phyloP scores from a whole-genome alignment of 2,888 invertebrate genomes.

The Hymenopus coronatus region DNA sequence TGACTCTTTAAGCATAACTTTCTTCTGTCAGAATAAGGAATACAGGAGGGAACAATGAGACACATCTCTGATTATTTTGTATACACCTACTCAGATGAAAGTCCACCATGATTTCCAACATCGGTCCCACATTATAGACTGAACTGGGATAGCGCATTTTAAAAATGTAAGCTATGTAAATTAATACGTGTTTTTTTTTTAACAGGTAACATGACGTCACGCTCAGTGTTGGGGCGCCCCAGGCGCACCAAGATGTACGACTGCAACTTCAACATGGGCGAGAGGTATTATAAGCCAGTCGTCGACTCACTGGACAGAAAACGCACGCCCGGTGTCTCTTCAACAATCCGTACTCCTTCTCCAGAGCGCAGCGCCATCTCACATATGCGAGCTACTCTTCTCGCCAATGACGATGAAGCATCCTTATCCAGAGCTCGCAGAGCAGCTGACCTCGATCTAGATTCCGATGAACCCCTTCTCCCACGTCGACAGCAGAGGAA shows the following conservation, averaged over 20 bases:
- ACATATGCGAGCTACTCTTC: background rate
- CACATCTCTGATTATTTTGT: no score
- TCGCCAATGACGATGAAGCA: background rate
- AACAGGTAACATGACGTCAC: background rate
- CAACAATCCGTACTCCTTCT: background rate
- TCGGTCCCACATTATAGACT: no score
- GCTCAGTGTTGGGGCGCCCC: conserved; percentile 51
- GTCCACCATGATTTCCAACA: no score
- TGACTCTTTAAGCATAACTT: no score
- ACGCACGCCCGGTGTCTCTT: conserved; percentile 50
- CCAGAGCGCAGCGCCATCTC: background rate
- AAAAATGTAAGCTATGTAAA: background rate
- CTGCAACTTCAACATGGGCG: conserved; percentile 80
- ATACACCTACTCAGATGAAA: no score
- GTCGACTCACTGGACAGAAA: conserved; percentile 73
- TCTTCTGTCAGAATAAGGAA: no score
- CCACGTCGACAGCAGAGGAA: conserved; percentile 20
- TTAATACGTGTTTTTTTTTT: background rate
- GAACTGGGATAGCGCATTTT: no score
- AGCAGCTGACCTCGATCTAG: conserved; percentile 38
- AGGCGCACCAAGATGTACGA: conserved; percentile 77
- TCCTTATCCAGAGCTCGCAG: background rate
- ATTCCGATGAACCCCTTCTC: conserved; percentile 19
- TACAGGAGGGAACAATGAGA: no score
- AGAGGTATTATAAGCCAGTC: conserved; percentile 77